Conservation (phyloP, 1,140 invertebrate genomes). For the Phthorimaea operculella region DNA sequence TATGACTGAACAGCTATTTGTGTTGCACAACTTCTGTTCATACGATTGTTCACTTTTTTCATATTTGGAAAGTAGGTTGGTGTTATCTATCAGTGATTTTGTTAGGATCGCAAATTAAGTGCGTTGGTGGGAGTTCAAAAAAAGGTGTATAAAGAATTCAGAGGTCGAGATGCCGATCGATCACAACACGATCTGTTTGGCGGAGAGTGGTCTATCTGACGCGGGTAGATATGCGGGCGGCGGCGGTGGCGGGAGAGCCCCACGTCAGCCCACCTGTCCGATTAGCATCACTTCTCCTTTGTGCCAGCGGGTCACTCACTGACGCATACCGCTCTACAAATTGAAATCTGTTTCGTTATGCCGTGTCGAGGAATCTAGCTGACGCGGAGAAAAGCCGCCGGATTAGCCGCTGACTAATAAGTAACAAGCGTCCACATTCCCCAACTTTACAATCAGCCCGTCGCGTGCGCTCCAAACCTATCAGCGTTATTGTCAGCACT, state of each 20-base stretch:
- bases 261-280: conserved; percentile 58
- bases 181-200: conserved; percentile 26
- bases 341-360: conserved; percentile 61
- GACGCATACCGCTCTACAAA: conserved; percentile 42
- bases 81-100: conserved; percentile 9
- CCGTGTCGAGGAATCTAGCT: conserved; percentile 45
- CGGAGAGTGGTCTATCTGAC: conserved; percentile 11
- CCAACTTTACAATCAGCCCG: conserved; percentile 10
- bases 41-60: conserved; percentile 22
- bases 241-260: conserved; percentile 16
- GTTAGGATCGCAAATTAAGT: neutral
- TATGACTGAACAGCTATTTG: conserved; percentile 19
- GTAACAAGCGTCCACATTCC: conserved; percentile 11
- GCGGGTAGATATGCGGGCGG: conserved; percentile 3
- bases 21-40: conserved; percentile 14
- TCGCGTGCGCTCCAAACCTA: conserved; percentile 48
- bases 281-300: conserved; percentile 57
- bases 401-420: conserved; percentile 48
- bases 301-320: conserved; percentile 32
- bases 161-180: conserved; percentile 29
- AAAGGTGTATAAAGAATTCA: conserved; percentile 7
- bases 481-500: conserved; percentile 50
- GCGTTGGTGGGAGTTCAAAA: neutral
- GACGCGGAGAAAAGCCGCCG: conserved; percentile 34
- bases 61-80: conserved; percentile 23